Evolutionary conservation across 1,140 invertebrate species (phyloP).

Genomic region (Camponotus floridanus): DNA sequence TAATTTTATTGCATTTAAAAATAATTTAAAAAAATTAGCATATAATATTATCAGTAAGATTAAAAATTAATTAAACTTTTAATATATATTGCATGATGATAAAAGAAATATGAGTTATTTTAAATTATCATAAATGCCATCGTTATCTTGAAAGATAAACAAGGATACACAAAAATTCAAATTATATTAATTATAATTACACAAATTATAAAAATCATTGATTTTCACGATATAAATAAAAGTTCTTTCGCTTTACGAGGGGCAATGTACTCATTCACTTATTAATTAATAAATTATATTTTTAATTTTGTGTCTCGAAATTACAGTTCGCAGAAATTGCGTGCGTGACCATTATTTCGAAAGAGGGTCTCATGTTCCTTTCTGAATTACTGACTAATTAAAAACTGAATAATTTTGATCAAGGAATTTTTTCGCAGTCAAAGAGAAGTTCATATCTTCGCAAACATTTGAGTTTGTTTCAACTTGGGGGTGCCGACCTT

Average conservation of each 20-base stretch:
- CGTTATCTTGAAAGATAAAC: background rate
- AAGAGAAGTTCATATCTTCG: background rate
- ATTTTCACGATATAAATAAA: background rate
- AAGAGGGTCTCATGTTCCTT: background rate
- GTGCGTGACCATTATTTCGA: background rate
- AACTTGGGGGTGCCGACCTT: slow-evolving; percentile 66
- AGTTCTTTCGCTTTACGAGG: background rate
- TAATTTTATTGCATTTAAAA: background rate
- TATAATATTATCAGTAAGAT: background rate
- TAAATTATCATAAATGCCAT: background rate
- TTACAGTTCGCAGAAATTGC: slow-evolving; percentile 2
- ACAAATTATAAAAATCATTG: background rate
- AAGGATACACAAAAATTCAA: background rate
- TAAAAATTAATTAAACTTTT: background rate
- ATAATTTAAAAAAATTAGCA: background rate
- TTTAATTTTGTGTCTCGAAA: slow-evolving; percentile 16
- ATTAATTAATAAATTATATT: slow-evolving; percentile 43
- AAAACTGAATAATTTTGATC: background rate
- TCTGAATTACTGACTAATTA: background rate
- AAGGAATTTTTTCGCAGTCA: background rate
- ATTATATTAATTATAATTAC: background rate
- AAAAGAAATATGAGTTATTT: background rate
- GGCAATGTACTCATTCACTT: background rate
- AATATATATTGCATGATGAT: background rate
- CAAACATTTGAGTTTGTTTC: slow-evolving; percentile 4